Conservation (phyloP, 1,140 invertebrate genomes). For the Nomia melanderi region DNA sequence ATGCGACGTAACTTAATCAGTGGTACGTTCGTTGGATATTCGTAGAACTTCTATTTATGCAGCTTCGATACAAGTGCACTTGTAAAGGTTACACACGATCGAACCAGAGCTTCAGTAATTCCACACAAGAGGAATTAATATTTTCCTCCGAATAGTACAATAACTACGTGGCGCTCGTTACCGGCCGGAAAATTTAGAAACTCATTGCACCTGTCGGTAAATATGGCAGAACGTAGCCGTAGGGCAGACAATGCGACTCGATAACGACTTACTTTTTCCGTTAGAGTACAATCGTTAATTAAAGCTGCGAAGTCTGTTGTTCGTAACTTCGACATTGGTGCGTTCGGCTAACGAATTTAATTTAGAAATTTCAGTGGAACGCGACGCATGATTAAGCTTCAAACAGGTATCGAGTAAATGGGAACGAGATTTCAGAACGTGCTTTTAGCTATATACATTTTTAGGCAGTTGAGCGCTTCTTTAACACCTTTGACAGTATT, state of each 20-base stretch:
- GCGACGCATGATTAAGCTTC: slow-evolving; percentile 14
- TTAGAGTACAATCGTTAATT: slow-evolving; percentile 18
- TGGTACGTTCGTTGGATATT: slow-evolving; percentile 29
- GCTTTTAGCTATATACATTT: too few species aligned
- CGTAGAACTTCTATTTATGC: slow-evolving; percentile 15
- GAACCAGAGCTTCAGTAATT: slow-evolving; percentile 33
- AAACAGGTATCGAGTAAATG: slow-evolving; percentile 1
- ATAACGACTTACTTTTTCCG: slow-evolving; percentile 37
- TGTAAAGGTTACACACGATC: not conserved
- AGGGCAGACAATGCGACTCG: slow-evolving; percentile 37
- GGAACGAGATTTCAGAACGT: too few species aligned
- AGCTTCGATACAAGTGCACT: not conserved
- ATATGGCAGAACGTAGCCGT: slow-evolving; percentile 2
- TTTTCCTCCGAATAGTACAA: slow-evolving; percentile 47
- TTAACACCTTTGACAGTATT: too few species aligned
- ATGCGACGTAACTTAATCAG: slow-evolving; percentile 31
- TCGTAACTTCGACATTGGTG: not conserved
- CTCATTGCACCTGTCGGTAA: slow-evolving; percentile 32
- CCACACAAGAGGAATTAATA: slow-evolving; percentile 54
- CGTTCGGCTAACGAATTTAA: slow-evolving; percentile 25
- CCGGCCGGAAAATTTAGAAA: slow-evolving; percentile 58
- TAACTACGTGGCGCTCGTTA: slow-evolving; percentile 54
- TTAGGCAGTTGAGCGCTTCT: too few species aligned
- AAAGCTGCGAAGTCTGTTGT: not conserved
- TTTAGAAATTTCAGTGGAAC: slow-evolving; percentile 10